These are phyloP conservation scores for Coenobita brevimanus DNA, from an alignment of 1,140 invertebrate genomes.

Conservation along the genomic window DNA sequence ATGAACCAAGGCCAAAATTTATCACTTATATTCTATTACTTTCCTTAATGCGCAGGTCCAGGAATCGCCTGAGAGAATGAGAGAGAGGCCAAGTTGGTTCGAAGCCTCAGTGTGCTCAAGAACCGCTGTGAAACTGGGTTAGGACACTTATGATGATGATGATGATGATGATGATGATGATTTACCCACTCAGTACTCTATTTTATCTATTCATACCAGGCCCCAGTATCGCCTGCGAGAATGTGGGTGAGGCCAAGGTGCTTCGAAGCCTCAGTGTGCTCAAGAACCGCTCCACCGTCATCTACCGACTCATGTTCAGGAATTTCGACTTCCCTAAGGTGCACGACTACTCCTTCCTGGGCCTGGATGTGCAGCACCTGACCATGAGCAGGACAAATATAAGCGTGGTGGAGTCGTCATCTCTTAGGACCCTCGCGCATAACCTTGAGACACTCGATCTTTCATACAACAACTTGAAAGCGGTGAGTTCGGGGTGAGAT, in stretches of 20 bases:
- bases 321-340: conserved; percentile 60
- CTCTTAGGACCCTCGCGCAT: conserved; percentile 61
- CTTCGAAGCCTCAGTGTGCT: conserved; percentile 51
- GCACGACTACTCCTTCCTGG: conserved; percentile 67
- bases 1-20: too few relatives aligned
- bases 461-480: conserved; percentile 70
- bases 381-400: conserved; percentile 69
- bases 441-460: conserved; percentile 71
- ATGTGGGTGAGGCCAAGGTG: conserved; percentile 57
- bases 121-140: too few relatives aligned
- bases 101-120: not conserved
- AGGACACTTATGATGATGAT: too few relatives aligned
- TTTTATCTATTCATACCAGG: too few relatives aligned
- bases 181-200: too few relatives aligned
- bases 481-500: conserved; percentile 46
- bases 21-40: too few relatives aligned
- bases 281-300: conserved; percentile 44
- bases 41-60: too few relatives aligned
- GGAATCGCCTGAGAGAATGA: not conserved
- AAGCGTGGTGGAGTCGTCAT: conserved; percentile 62
- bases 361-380: conserved; percentile 64
- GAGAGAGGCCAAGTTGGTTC: not conserved
- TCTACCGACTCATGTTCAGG: conserved; percentile 69
- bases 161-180: too few relatives aligned
- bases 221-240: conserved; percentile 60